A percentile compares a stretch with the other conserved stretches of the same genome.
phyloP scores from a whole-genome alignment of 2,113 vertebrate species.

The Carassius carassius region DNA sequence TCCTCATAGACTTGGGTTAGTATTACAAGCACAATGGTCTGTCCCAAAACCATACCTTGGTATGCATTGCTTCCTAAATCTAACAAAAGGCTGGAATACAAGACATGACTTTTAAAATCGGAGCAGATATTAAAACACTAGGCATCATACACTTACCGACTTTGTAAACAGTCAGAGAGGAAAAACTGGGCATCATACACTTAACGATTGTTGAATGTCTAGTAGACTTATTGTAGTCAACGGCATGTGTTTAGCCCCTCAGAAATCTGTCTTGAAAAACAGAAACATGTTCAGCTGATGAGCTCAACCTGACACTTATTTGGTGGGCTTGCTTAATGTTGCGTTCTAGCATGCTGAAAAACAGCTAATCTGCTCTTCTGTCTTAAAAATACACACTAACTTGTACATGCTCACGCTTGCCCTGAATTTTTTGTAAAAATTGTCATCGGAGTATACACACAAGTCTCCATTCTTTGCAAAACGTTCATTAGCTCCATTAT shows the following conservation, averaged over 20 bases:
- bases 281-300: background rate
- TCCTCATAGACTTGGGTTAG: constrained; percentile 96
- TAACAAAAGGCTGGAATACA: too few relatives aligned
- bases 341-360: background rate
- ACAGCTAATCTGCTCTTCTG: background rate
- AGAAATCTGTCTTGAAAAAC: background rate
- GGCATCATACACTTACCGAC: too few relatives aligned
- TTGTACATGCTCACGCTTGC: constrained; percentile 26
- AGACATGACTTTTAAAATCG: too few relatives aligned
- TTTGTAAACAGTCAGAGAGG: too few relatives aligned
- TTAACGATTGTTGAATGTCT: background rate
- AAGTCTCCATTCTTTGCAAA: constrained; percentile 11
- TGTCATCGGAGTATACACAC: background rate
- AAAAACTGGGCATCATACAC: too few relatives aligned
- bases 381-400: background rate
- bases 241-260: background rate
- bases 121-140: too few relatives aligned
- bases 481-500: constrained; percentile 15
- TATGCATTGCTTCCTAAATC: too few relatives aligned
- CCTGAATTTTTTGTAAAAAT: background rate
- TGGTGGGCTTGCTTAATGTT: background rate
- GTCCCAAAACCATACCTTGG: background rate
- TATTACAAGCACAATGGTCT: constrained; percentile 2
- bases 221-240: background rate
- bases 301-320: background rate